Evolutionary conservation across 2,113 vertebrate species (phyloP).

Genomic region (Bubo blakistoni): DNA sequence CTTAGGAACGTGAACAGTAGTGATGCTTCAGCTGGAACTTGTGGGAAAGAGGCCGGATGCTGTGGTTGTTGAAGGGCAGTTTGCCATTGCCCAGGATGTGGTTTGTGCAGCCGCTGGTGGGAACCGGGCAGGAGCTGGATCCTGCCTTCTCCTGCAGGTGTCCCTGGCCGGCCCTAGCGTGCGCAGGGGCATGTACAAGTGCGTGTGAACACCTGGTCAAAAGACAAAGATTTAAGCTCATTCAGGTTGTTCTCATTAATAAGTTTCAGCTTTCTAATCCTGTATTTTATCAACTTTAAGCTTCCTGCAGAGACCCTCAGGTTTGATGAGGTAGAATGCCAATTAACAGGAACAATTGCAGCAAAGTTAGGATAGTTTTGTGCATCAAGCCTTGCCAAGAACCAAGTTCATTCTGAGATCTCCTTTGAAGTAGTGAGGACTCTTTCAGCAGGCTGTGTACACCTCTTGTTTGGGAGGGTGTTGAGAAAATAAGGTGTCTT

Average conservation of each 20-base stretch:
- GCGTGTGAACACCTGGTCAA: not conserved
- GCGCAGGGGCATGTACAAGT: rapidly evolving
- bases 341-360: not conserved
- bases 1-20: not conserved
- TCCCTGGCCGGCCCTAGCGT: not conserved
- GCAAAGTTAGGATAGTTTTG: not conserved
- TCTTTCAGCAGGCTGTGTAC: not conserved
- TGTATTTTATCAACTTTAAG: not conserved
- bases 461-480: not conserved
- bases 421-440: not conserved
- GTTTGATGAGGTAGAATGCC: not conserved
- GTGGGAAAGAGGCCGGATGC: not conserved
- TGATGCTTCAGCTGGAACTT: not conserved
- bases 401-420: not conserved
- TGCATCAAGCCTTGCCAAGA: not conserved
- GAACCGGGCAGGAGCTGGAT: rapidly evolving
- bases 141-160: not conserved
- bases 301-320: not conserved
- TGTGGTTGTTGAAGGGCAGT: not conserved
- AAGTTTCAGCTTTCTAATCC: not conserved
- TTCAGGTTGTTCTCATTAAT: not conserved
- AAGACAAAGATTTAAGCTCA: not conserved
- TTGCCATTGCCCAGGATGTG: not conserved
- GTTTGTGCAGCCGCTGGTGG: not conserved
- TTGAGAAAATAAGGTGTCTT: not conserved